phyloP scores from a whole-genome alignment of 2,113 vertebrate genomes.

The Dipodomys stephensi region DNA sequence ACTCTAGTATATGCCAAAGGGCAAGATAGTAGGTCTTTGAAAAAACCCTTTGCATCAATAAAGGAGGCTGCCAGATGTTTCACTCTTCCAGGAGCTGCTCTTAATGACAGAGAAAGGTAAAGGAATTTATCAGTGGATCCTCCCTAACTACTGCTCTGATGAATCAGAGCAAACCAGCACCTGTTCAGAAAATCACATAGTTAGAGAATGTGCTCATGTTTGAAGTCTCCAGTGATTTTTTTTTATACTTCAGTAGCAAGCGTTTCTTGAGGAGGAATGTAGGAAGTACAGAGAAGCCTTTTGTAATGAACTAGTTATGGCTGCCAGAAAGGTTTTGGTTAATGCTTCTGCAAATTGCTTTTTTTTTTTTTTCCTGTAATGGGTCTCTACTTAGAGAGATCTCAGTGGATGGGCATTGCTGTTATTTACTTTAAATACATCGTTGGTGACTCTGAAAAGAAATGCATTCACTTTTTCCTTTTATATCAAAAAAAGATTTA shows the following conservation, averaged over 20 bases:
- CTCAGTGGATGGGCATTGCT: not conserved
- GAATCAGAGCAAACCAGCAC: slow-evolving; percentile 23
- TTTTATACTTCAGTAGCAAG: not conserved
- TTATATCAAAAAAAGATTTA: not conserved
- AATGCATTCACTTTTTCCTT: not conserved
- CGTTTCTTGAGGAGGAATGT: not conserved
- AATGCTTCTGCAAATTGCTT: not conserved
- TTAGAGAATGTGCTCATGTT: not conserved
- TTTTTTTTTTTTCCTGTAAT: not conserved
- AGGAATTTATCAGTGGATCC: not conserved
- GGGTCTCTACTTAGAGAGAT: not conserved
- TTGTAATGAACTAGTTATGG: not conserved
- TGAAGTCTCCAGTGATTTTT: not conserved
- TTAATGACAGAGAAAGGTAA: not conserved
- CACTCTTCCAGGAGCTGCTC: not conserved
- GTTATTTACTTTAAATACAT: slow-evolving; percentile 17
- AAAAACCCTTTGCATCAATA: not conserved
- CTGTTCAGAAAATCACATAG: slow-evolving; percentile 34
- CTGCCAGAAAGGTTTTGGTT: slow-evolving; percentile 10
- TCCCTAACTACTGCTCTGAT: slow-evolving; percentile 37
- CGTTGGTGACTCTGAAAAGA: not conserved
- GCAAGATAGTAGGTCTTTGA: not conserved
- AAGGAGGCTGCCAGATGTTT: slow-evolving; percentile 58
- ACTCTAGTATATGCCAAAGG: not conserved
- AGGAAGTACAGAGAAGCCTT: not conserved